phyloP scores from a whole-genome alignment of 23 tunicate genomes.

The Ciona savignyi region DNA sequence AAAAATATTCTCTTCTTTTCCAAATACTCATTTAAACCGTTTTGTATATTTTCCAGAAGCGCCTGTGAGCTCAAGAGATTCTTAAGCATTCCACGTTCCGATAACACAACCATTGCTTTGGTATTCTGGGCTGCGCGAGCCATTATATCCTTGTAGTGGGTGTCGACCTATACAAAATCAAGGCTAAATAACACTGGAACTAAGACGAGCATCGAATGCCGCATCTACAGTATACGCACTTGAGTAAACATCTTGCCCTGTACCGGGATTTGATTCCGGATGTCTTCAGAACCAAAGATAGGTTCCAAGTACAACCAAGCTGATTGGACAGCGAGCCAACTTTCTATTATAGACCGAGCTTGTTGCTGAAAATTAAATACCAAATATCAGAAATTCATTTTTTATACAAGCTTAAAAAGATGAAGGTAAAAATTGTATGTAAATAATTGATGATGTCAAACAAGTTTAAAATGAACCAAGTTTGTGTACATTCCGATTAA shows the following conservation, averaged over 20 bases:
- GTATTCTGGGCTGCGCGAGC: constrained; percentile 39
- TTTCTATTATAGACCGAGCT: constrained; percentile 57
- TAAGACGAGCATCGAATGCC: too few relatives aligned
- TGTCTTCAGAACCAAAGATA: constrained; percentile 85
- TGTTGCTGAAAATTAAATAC: constrained; percentile 57
- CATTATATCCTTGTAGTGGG: constrained; percentile 48
- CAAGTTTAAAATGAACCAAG: too few relatives aligned
- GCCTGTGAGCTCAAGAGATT: constrained; percentile 50
- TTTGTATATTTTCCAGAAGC: constrained; percentile 70
- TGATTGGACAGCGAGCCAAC: constrained; percentile 79
- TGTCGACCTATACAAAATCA: constrained; percentile 35
- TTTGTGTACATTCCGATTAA: too few relatives aligned
- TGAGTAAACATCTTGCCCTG: constrained; percentile 78
- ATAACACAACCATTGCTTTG: constrained; percentile 64
- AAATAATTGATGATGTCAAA: not conserved
- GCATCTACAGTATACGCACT: too few relatives aligned
- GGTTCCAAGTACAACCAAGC: constrained; percentile 88
- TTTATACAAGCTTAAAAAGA: not conserved
- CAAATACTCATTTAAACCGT: constrained; percentile 65
- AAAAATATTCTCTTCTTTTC: constrained; percentile 71
- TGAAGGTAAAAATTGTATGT: not conserved
- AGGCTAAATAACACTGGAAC: not conserved
- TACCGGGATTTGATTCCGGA: constrained; percentile 76
- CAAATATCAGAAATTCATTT: too few relatives aligned
- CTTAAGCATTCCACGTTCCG: constrained; percentile 51